Evolutionary conservation across 1,140 invertebrate genomes (phyloP).

Genomic region (Ceratoteleas bidentatus): DNA sequence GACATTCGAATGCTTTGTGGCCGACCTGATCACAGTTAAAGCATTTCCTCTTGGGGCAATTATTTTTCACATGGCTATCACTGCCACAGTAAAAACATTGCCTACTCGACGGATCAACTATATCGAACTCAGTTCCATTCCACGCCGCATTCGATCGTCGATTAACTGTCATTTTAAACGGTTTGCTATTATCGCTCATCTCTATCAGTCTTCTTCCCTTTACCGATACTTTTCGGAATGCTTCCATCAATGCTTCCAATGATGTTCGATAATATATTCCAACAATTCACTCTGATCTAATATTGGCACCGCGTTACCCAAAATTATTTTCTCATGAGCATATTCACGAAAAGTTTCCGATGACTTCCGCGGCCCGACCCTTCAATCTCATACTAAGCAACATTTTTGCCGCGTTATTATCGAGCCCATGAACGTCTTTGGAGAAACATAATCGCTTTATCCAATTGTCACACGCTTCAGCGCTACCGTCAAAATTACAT

Average conservation of each 20-base stretch:
- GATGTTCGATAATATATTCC: slow-evolving; percentile 5
- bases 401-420: slow-evolving; percentile 3
- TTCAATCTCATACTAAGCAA: slow-evolving; percentile 11
- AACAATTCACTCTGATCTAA: not conserved
- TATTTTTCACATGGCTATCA: not conserved
- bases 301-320: not conserved
- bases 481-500: slow-evolving; percentile 5
- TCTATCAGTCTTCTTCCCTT: too few relatives aligned
- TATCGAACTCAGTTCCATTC: too few relatives aligned
- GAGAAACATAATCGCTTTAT: slow-evolving; percentile 15
- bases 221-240: too few relatives aligned
- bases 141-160: too few relatives aligned
- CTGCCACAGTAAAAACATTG: not conserved
- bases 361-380: slow-evolving; percentile 1
- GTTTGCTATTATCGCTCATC: too few relatives aligned
- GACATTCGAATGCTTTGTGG: slow-evolving; percentile 1
- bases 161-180: too few relatives aligned
- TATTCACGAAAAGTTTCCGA: not conserved
- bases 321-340: not conserved
- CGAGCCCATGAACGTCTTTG: slow-evolving; percentile 2
- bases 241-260: not conserved
- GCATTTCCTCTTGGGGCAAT: not conserved
- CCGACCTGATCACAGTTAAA: slow-evolving; percentile 7
- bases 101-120: not conserved
- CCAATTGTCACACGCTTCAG: slow-evolving; percentile 8